Percentiles rank a stretch among this genome's conserved stretches.
These are phyloP conservation scores for Numenius arquata DNA, from an alignment of 2,113 vertebrate genomes.

Conservation along the genomic window DNA sequence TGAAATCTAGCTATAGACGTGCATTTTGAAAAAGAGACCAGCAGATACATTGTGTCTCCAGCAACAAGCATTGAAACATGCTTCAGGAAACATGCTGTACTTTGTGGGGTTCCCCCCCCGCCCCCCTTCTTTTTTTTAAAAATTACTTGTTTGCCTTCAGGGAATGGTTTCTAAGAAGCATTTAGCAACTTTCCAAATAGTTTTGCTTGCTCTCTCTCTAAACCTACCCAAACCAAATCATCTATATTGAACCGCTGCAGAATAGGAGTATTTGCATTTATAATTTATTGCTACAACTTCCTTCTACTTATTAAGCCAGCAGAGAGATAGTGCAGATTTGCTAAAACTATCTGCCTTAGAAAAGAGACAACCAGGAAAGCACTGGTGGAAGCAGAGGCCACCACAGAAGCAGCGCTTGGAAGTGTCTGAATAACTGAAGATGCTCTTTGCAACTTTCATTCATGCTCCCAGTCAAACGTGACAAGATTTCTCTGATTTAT, in stretches of 20 bases:
- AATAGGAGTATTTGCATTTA: neutral
- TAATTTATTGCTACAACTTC: neutral
- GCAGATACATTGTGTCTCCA: neutral
- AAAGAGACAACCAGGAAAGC: neutral
- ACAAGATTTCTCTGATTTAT: neutral
- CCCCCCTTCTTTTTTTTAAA: no score
- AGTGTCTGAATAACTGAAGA: neutral
- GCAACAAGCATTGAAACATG: neutral
- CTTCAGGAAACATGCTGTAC: neutral
- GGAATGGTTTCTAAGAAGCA: neutral
- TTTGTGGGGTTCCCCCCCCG: fast-evolving
- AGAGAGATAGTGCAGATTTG: neutral
- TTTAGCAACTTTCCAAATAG: neutral
- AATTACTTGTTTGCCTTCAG: neutral
- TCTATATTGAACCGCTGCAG: neutral
- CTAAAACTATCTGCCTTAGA: neutral
- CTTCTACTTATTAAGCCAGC: neutral
- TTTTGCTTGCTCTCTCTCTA: neutral
- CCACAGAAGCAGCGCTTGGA: neutral
- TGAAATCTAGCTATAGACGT: neutral
- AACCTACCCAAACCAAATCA: neutral
- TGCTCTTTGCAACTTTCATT: neutral
- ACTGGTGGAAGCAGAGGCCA: neutral
- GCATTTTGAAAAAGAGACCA: neutral
- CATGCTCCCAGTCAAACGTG: neutral